Evolutionary conservation across 2,888 invertebrate species (phyloP).

Genomic region (Sarcophaga caerulescens): DNA sequence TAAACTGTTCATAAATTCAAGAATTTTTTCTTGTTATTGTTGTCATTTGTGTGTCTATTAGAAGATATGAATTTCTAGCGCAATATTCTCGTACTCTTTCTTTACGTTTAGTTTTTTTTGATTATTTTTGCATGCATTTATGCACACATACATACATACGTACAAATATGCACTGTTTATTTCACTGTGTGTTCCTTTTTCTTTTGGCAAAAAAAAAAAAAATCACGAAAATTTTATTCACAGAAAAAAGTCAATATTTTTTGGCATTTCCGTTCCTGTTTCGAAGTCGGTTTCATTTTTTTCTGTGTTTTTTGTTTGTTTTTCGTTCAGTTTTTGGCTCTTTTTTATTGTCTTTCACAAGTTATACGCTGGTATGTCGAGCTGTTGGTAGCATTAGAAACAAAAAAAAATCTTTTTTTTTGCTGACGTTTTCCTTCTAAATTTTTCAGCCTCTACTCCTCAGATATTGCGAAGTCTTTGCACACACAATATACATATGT

Average conservation of each 20-base stretch:
- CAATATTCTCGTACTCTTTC: too few relatives aligned
- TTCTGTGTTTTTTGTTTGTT: neutral
- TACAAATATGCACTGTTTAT: too few relatives aligned
- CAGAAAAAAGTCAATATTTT: slow-evolving; percentile 33
- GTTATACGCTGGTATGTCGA: neutral
- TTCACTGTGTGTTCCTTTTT: too few relatives aligned
- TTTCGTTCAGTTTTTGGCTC: neutral
- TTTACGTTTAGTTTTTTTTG: too few relatives aligned
- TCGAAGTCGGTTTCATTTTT: slow-evolving; percentile 2
- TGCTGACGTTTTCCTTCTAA: slow-evolving; percentile 30
- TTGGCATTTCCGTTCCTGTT: slow-evolving; percentile 63
- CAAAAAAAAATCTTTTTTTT: slow-evolving; percentile 3
- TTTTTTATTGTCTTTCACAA: neutral
- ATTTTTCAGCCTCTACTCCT: neutral
- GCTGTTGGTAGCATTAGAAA: slow-evolving; percentile 13
- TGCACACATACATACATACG: too few relatives aligned
- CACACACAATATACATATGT: neutral
- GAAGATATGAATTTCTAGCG: too few relatives aligned
- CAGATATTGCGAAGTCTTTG: neutral
- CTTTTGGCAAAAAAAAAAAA: too few relatives aligned
- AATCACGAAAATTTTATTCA: neutral
- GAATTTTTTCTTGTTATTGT: too few relatives aligned
- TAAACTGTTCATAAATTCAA: too few relatives aligned
- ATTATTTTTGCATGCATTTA: too few relatives aligned
- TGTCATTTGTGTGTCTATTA: too few relatives aligned